Evolutionary conservation across 1,140 invertebrate species (phyloP), one percentile per base, ranked within the genome.

Genomic region (Trichogramma pretiosum): DNA sequence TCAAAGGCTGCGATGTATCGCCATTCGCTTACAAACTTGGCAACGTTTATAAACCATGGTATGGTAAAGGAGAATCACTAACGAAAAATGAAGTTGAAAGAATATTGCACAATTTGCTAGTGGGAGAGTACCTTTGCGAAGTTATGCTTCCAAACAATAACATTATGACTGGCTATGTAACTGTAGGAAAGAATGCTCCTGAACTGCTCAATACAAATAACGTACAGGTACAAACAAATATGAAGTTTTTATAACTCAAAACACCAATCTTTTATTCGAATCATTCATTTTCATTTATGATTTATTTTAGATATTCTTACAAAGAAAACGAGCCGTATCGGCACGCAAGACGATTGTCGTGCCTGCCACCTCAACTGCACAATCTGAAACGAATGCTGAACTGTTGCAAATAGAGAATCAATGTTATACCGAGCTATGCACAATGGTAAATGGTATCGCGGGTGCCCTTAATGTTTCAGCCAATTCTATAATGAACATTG

Each of bases 121-220:
- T 90, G 19, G 83, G 92, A 48, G 80, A 83, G 1, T 82, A 83
- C 61, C 65, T 97, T 1, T 67, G 74, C 14, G 92, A 97, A 70
- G 76, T 86, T 38, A 74, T 89, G 49, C 75, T 84, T 23, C 76
- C 88, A 10, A 82, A 75, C 19, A 84, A 87, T 52, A 89, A 93
- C 44, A 89, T 92, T 56, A 81, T 87, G 3, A 80, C 80, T 53
- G 81, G 87, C 9, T 96, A 96, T 67, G 56, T 95, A 14, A 80
- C 80, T 60, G 65, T 84, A 16, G 92, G 92, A 4, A 69, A 74
- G 0, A 80, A 81, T 55, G 79, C 85, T 4, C 56, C 63, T 11
- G 56, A 64, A 34, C 56, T 72, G 3, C 61, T 72, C 59, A 62
- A 55, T 18, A 59, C 46, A 3, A 59, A 56, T 23, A 53, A 57